Conservation (phyloP, 2,888 invertebrate species). For the Agrotis clavis region DNA sequence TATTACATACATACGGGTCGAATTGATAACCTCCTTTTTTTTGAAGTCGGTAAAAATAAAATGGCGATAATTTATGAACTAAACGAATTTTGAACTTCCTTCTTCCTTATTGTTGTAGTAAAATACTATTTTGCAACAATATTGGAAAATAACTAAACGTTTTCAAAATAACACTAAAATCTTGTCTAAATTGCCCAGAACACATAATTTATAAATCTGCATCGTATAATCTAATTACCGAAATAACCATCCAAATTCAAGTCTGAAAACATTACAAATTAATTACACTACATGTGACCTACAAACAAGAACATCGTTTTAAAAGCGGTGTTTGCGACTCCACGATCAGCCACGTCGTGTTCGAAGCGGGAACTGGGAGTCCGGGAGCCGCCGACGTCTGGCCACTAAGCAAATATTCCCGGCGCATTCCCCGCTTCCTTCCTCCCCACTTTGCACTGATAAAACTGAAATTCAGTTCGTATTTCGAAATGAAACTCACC, state of each 20-base stretch:
- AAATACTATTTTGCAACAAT: too few species aligned
- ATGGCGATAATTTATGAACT: background rate
- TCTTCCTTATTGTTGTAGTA: background rate
- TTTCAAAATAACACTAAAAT: background rate
- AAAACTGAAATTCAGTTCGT: constrained; percentile 69
- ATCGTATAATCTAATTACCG: constrained; percentile 24
- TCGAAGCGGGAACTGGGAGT: constrained; percentile 36
- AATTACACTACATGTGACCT: constrained; percentile 56
- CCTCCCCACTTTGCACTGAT: constrained; percentile 71
- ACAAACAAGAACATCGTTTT: constrained; percentile 52
- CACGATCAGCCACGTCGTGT: constrained; percentile 39
- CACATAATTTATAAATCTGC: constrained; percentile 10
- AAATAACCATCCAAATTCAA: constrained; percentile 30
- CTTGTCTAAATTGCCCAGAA: background rate
- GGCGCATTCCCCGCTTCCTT: constrained; percentile 71
- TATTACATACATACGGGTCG: too few species aligned
- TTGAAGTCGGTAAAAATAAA: too few species aligned
- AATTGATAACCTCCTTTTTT: too few species aligned
- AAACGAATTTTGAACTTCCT: constrained; percentile 4
- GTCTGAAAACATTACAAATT: constrained; percentile 45
- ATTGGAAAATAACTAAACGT: background rate
- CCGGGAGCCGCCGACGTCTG: constrained; percentile 49
- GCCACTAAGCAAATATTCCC: constrained; percentile 69
- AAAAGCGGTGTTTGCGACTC: constrained; percentile 49
- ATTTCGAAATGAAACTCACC: constrained; percentile 55